phyloP scores from a whole-genome alignment of 2,888 invertebrate genomes.

The Andrena haemorrhoa region DNA sequence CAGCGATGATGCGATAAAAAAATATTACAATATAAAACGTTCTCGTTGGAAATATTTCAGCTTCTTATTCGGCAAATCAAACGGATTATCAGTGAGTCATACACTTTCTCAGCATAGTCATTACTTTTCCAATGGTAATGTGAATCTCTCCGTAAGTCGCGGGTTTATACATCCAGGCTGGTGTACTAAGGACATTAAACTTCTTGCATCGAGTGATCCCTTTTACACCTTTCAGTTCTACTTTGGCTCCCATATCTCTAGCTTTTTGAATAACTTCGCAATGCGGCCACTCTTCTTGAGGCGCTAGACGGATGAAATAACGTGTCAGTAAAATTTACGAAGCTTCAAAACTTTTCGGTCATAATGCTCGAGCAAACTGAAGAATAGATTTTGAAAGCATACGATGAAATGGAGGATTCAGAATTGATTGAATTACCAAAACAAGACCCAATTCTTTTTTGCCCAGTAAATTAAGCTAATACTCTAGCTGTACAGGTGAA shows the following conservation, averaged over 20 bases:
- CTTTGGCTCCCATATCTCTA: constrained; percentile 85
- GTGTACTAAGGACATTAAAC: constrained; percentile 86
- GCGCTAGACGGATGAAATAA: constrained; percentile 70
- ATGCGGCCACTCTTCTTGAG: constrained; percentile 85
- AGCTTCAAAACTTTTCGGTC: neutral
- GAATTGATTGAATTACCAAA: too few species aligned
- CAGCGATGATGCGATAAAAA: too few species aligned
- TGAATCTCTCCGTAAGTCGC: constrained; percentile 85
- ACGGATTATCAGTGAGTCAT: constrained; percentile 35
- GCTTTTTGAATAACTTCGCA: constrained; percentile 85
- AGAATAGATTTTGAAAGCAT: neutral
- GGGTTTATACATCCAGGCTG: constrained; percentile 86
- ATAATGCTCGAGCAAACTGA: neutral
- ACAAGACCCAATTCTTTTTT: too few species aligned
- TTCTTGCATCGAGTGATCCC: constrained; percentile 85
- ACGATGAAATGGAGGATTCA: neutral
- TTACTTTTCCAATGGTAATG: constrained; percentile 86
- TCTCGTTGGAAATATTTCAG: neutral
- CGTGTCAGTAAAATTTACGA: neutral
- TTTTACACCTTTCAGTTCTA: constrained; percentile 81
- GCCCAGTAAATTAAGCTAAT: too few species aligned
- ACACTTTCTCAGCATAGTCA: constrained; percentile 68
- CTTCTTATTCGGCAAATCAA: neutral
- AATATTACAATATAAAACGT: neutral
- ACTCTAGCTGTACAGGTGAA: too few species aligned